Base-by-base conservation (phyloP, 2,888 invertebrate species). In the Plagodis pulveraria region DNA sequence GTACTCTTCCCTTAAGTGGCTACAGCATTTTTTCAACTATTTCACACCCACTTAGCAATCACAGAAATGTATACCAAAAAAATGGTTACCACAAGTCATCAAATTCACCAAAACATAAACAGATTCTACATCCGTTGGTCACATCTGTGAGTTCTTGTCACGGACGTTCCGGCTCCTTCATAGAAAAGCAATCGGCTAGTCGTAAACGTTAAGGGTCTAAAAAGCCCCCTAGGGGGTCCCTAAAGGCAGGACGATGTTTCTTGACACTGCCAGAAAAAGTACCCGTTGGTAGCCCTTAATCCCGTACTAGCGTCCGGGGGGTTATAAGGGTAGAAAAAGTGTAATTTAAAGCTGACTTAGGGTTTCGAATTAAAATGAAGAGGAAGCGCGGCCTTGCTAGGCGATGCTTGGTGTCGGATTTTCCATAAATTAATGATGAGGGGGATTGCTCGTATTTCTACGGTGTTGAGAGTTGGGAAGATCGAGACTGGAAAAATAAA, bases 121-220 rank as follows among this genome's bases (percentile, higher is more conserved):
- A 74, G 73, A 77, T 78, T 78, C 76, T 75, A 78, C 83, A 80
- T 88, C 88, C 87, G 80, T 61, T 68, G 77, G 70, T 63, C 77
- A 70, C 89, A 90, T 86, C 87, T 89, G 90, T 80, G 80, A 80
- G 81, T 86, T 88, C 85, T 84, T 87, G 86, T 78, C 82, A 74
- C 80, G 81, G 79, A 78, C 81, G 78, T 84, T 79, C 81, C 80
- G 80, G 84, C 77, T 86, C 91, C 90, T 91, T 92, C 91, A 91
- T 91, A 88, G 91, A 91, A 92, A 92, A 93, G 94, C 94, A 94
- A 94, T 94, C 94, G 94, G 90, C 90, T 91, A 91, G 93, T 93
- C 93, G 94, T 94, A 94, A 94, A 94, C 90, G 93, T 93, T 93
- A 93, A 92, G 91, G 93, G 92, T 87, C 88, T 81, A 78, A 82